A percentile compares a stretch with the other conserved stretches of the same genome.
Conservation (phyloP, 2,113 vertebrate species). For the Ictalurus furcatus region DNA sequence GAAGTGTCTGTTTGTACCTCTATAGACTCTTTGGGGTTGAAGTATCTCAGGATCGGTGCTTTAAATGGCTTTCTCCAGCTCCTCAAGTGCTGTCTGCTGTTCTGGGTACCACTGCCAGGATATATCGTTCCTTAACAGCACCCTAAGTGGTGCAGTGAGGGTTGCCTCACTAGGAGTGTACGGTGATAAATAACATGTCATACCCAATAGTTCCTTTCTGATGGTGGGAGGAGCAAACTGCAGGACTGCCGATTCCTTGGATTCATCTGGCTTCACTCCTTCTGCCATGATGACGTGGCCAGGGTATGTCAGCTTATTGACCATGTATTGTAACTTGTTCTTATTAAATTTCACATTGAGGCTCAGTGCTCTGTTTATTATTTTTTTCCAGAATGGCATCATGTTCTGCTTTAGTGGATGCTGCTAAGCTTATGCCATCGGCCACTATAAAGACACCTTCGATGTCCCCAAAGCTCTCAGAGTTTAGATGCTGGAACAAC, state of each 20-base stretch:
- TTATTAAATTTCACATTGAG: conserved; percentile 54
- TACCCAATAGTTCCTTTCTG: conserved; percentile 18
- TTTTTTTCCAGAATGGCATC: background rate
- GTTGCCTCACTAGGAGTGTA: conserved; percentile 18
- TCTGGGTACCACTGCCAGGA: background rate
- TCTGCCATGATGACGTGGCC: background rate
- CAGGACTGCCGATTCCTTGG: background rate
- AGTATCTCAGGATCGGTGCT: background rate
- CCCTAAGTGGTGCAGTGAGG: background rate
- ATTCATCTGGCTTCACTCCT: background rate
- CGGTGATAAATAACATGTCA: background rate
- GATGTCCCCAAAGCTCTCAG: conserved; percentile 57
- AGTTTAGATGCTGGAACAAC: conserved; percentile 62
- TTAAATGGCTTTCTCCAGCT: background rate
- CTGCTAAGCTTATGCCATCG: conserved; percentile 53
- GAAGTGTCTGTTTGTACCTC: background rate
- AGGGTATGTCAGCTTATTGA: conserved; percentile 19
- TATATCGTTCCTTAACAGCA: conserved; percentile 8
- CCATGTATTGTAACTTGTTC: conserved; percentile 52
- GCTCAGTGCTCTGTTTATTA: conserved; percentile 57
- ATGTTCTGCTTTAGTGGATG: conserved; percentile 15
- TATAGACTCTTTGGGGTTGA: background rate
- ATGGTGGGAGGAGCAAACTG: background rate
- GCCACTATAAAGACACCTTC: conserved; percentile 55
- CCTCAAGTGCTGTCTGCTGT: background rate